Evolutionary conservation across 2,113 vertebrate species (phyloP).

Genomic region (Butastur rufipennis): DNA sequence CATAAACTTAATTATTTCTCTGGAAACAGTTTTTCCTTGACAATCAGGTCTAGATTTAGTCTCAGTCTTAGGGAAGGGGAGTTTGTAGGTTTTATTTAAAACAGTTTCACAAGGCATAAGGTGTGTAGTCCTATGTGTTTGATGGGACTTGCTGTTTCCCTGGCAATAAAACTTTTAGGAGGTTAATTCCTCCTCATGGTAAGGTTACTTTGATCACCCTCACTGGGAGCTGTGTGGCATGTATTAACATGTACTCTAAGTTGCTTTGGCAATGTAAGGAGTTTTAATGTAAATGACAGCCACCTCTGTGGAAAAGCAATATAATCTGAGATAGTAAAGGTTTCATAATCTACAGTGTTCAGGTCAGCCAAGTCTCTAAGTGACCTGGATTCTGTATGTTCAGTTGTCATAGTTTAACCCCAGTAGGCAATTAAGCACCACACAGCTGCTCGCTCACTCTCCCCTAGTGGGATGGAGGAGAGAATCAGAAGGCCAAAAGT

Average conservation of each 20-base stretch:
- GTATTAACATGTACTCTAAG: background rate
- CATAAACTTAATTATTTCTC: background rate
- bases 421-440: too few species aligned
- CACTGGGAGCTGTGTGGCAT: background rate
- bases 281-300: background rate
- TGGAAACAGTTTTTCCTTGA: background rate
- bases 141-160: background rate
- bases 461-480: too few species aligned
- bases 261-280: background rate
- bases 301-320: background rate
- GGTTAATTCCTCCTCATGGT: background rate
- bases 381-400: background rate
- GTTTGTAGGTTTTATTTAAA: background rate
- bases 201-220: background rate
- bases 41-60: background rate
- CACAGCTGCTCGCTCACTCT: too few species aligned
- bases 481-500: too few species aligned
- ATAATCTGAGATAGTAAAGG: background rate
- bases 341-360: background rate
- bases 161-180: background rate
- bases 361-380: background rate
- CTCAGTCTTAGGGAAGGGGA: background rate
- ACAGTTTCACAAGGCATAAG: background rate
- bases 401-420: background rate
- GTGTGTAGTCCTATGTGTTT: background rate